Evolutionary conservation across 2,888 invertebrate genomes (phyloP).

Genomic region (Vandiemenella viatica): DNA sequence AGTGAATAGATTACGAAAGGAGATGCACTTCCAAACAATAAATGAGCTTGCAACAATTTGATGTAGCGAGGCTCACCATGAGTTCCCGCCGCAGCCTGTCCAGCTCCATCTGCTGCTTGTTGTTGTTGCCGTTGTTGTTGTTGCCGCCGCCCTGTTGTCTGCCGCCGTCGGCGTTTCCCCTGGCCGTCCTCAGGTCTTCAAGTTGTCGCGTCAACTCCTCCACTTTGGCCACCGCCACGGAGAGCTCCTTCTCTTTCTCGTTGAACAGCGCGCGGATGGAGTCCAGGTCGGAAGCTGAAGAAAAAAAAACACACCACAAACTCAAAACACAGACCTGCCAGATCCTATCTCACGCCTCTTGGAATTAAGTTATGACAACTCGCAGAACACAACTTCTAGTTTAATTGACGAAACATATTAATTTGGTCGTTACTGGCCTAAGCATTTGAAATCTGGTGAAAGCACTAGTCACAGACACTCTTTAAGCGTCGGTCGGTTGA

Average conservation of each 20-base stretch:
- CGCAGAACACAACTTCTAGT: background rate
- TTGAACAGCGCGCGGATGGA: conserved; percentile 90
- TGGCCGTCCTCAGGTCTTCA: conserved; percentile 63
- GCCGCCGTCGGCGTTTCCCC: conserved; percentile 42
- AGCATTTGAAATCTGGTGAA: too few relatives aligned
- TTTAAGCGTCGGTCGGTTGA: too few relatives aligned
- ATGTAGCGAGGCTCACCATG: too few relatives aligned
- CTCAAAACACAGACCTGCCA: too few relatives aligned
- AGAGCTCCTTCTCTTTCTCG: conserved; percentile 93
- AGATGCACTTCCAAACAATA: too few relatives aligned
- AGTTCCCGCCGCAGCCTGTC: conserved; percentile 85
- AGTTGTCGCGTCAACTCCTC: conserved; percentile 89
- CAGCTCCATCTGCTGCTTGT: conserved; percentile 46
- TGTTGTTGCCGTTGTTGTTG: conserved; percentile 20
- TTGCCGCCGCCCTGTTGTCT: conserved; percentile 23
- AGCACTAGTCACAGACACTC: too few relatives aligned
- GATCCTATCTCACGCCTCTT: background rate
- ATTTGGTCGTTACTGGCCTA: too few relatives aligned
- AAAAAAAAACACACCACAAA: background rate
- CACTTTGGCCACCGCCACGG: conserved; percentile 93
- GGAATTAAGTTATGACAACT: background rate
- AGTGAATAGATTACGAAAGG: too few relatives aligned
- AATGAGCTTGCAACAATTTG: too few relatives aligned
- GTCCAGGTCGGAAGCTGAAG: conserved; percentile 83
- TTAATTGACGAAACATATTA: too few relatives aligned